Conservation (phyloP, 1,140 invertebrate genomes). For the Mya arenaria region DNA sequence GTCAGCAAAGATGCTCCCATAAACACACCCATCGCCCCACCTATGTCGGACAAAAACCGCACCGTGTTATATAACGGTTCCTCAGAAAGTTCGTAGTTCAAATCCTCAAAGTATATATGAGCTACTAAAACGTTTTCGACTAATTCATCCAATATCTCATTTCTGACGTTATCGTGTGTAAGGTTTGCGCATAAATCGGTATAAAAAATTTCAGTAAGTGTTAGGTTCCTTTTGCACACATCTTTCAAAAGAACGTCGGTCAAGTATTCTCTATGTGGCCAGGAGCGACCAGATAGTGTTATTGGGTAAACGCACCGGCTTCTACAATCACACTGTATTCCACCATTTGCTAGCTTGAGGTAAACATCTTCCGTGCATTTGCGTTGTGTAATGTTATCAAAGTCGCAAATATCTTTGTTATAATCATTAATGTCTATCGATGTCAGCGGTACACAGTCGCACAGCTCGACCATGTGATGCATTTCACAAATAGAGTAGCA, state of each 20-base stretch:
- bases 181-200: neutral
- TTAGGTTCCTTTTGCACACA: neutral
- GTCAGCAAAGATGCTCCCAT: constrained; percentile 19
- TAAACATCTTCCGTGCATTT: neutral
- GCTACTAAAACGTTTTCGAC: neutral
- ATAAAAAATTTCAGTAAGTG: neutral
- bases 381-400: neutral
- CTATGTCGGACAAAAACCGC: constrained; percentile 26
- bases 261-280: neutral
- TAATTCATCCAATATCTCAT: neutral
- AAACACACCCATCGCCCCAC: constrained; percentile 28
- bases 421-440: neutral
- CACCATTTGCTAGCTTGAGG: neutral
- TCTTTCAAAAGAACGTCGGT: neutral
- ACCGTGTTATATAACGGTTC: constrained; percentile 16
- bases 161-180: neutral
- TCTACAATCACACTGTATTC: neutral
- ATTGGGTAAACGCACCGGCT: neutral
- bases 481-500: neutral
- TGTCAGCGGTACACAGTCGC: neutral
- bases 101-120: constrained; percentile 23
- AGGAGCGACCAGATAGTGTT: neutral
- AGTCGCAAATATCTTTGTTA: neutral
- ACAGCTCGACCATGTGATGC: neutral
- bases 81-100: constrained; percentile 12